Percentiles rank a stretch among this genome's conserved stretches.
phyloP scores from a whole-genome alignment of 1,140 invertebrate species.

The Nasonia giraulti region DNA sequence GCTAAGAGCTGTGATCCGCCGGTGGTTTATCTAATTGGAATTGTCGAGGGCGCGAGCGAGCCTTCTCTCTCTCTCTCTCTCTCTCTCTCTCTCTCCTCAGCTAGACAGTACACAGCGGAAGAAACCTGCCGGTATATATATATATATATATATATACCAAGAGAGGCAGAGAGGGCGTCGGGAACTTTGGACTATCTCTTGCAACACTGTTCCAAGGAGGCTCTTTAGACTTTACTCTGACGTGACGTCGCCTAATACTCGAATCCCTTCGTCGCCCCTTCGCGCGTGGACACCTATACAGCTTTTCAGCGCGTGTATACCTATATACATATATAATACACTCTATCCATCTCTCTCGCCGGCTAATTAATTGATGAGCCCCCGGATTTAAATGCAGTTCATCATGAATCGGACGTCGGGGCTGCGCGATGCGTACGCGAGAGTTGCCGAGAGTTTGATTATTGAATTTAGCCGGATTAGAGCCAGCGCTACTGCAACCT shows the following conservation, averaged over 20 bases:
- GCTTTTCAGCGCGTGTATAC: too few relatives aligned
- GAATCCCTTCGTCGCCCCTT: conserved; percentile 63
- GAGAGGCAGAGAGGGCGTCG: conserved; percentile 50
- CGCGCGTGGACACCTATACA: background rate
- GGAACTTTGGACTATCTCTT: conserved; percentile 73
- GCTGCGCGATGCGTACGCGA: background rate
- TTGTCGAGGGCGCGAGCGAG: conserved; percentile 63
- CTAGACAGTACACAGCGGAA: conserved; percentile 20
- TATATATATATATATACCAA: background rate
- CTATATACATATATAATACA: conserved; percentile 21
- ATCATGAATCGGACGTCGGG: conserved; percentile 54
- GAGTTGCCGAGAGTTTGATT: conserved; percentile 31
- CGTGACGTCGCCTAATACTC: conserved; percentile 74
- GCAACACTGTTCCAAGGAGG: conserved; percentile 69
- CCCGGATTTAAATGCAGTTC: conserved; percentile 62
- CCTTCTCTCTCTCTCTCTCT: too few relatives aligned
- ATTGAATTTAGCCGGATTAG: conserved; percentile 52
- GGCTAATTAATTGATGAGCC: conserved; percentile 71
- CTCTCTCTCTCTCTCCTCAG: too few relatives aligned
- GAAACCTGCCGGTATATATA: conserved; percentile 37
- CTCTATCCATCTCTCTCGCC: conserved; percentile 54
- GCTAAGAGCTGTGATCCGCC: conserved; percentile 70
- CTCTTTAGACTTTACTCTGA: conserved; percentile 72
- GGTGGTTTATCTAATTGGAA: conserved; percentile 74
- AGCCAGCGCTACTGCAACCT: background rate